These are phyloP conservation scores for Crematogaster levior DNA, from an alignment of 2,888 invertebrate species.

Conservation along the genomic window DNA sequence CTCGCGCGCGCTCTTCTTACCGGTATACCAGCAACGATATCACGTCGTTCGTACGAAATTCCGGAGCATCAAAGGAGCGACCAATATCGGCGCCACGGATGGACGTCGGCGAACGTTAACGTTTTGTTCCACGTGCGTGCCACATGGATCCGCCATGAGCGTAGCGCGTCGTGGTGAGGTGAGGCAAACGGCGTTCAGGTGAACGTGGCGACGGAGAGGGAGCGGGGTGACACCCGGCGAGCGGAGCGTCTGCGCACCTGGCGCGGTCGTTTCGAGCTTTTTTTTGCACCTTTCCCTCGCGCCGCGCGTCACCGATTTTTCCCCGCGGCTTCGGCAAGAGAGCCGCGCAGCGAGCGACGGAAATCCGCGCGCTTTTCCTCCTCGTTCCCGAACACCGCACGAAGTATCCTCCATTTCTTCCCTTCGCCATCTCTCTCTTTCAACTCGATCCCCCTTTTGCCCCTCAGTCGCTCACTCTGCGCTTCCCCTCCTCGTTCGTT, in stretches of 20 bases:
- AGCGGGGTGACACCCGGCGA: slow-evolving; percentile 66
- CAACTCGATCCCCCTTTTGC: slow-evolving; percentile 35
- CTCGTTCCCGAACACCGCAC: background rate
- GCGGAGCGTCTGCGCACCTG: slow-evolving; percentile 82
- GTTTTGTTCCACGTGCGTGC: background rate
- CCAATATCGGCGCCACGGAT: background rate
- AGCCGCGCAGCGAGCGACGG: background rate
- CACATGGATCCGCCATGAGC: slow-evolving; percentile 59
- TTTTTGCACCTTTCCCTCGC: slow-evolving; percentile 80
- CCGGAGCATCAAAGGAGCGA: background rate
- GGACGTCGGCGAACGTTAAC: too few relatives aligned
- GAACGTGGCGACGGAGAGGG: slow-evolving; percentile 45
- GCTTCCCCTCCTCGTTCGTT: background rate
- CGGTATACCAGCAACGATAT: background rate
- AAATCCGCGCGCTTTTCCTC: background rate
- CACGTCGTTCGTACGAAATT: background rate
- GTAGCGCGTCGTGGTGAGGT: background rate
- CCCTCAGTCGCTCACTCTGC: background rate
- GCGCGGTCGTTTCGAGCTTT: slow-evolving; percentile 71
- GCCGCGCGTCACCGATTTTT: slow-evolving; percentile 31
- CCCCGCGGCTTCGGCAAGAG: background rate
- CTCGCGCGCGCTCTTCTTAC: background rate
- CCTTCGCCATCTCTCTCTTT: slow-evolving; percentile 56
- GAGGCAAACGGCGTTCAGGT: slow-evolving; percentile 45
- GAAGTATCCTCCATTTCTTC: slow-evolving; percentile 58